Evolutionary conservation across 2,113 vertebrate genomes (phyloP).

Genomic region (Dasypus novemcinctus): DNA sequence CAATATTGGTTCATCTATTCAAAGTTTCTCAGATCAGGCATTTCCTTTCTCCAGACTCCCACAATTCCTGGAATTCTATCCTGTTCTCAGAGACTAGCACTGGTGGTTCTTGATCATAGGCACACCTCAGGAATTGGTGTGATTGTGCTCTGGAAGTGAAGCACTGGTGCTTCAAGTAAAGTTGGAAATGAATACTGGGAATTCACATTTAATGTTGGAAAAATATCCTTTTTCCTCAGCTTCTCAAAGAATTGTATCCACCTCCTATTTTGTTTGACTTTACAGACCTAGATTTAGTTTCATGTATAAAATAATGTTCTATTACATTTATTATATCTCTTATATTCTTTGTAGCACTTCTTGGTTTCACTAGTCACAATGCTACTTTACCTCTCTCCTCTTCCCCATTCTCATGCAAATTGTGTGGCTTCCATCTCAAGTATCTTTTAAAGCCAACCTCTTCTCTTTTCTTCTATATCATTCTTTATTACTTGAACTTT

Average conservation of each 20-base stretch:
- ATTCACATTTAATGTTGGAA: neutral
- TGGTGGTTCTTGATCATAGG: neutral
- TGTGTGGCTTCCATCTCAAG: neutral
- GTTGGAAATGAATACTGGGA: neutral
- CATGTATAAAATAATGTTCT: neutral
- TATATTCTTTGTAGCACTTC: neutral
- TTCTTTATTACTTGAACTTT: neutral
- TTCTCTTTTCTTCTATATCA: neutral
- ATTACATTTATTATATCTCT: accelerated
- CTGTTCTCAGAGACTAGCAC: neutral
- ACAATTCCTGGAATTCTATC: neutral
- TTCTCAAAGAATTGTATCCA: neutral
- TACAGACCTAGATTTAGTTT: neutral
- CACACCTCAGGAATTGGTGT: neutral
- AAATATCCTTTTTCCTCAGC: neutral
- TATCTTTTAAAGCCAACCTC: neutral
- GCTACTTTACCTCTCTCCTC: neutral
- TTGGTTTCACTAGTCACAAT: accelerated
- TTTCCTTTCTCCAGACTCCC: neutral
- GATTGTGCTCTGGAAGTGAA: neutral
- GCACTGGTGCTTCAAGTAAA: neutral
- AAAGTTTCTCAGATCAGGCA: neutral
- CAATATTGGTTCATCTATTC: neutral
- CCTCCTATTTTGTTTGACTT: neutral
- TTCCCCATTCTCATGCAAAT: neutral